A percentile compares a stretch with the other conserved stretches of the same genome.
Evolutionary conservation across 2,797 vertebrate species (phyloP).

Genomic region (Xenentodon cancila): DNA sequence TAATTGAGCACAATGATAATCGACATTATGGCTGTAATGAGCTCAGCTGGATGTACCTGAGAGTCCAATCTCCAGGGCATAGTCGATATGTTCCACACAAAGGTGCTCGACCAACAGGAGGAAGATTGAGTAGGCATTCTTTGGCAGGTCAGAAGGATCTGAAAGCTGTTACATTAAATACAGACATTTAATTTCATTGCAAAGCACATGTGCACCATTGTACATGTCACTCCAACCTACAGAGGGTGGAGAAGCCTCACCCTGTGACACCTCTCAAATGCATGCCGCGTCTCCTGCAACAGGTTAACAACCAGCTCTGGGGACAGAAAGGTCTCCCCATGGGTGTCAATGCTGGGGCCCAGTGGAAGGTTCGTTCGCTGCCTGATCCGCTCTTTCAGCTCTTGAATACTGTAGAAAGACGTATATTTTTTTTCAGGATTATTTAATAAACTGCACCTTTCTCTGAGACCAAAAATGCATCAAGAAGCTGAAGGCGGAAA

Average conservation of each 20-base stretch:
- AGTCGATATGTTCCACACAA: conserved; percentile 98
- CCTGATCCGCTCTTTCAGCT: conserved; percentile 96
- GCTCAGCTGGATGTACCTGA: conserved; percentile 82
- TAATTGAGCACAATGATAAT: conserved; percentile 1
- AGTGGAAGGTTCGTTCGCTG: conserved; percentile 93
- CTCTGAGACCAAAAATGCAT: not conserved
- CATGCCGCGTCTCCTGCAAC: conserved; percentile 96
- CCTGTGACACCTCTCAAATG: conserved; percentile 98
- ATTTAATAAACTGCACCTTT: not conserved
- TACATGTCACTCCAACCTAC: not conserved
- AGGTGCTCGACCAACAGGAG: conserved; percentile 97
- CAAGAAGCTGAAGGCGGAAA: not conserved
- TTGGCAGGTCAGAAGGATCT: conserved; percentile 96
- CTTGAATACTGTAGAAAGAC: conserved; percentile 88
- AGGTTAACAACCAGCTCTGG: conserved; percentile 98
- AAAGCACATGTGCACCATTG: not conserved
- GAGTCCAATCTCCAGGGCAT: conserved; percentile 97
- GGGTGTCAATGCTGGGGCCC: conserved; percentile 96
- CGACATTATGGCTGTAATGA: conserved; percentile 8
- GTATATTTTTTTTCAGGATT: not conserved
- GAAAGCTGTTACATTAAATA: conserved; percentile 86
- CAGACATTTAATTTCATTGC: conserved; percentile 11
- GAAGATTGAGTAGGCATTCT: conserved; percentile 98
- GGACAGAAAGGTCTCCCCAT: conserved; percentile 96
- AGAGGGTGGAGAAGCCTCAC: conserved; percentile 67